Evolutionary conservation across 2,113 vertebrate species (phyloP).

Genomic region (Phrynocephalus versicolor): DNA sequence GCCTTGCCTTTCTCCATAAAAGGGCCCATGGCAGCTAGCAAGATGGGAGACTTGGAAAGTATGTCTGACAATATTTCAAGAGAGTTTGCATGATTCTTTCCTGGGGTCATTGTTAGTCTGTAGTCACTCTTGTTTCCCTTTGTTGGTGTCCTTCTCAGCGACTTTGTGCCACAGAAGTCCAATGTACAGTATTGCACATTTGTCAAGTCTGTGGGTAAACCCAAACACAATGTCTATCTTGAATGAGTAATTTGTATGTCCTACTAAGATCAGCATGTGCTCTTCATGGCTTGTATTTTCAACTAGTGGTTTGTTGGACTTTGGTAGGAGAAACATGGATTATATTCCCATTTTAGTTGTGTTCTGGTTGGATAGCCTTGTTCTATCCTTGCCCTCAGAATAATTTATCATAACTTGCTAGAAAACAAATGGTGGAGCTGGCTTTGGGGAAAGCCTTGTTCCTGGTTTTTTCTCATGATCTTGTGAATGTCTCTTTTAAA

Average conservation of each 20-base stretch:
- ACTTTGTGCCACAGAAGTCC: neutral
- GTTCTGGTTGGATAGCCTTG: neutral
- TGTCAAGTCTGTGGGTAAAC: neutral
- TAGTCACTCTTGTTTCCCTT: neutral
- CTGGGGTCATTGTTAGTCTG: neutral
- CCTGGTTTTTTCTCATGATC: no score
- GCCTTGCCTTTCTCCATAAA: no score
- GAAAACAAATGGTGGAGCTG: no score
- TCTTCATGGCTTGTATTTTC: neutral
- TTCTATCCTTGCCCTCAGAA: no score
- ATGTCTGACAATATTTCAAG: neutral
- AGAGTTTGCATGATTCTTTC: neutral
- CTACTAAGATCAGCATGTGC: neutral
- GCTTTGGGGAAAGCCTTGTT: no score
- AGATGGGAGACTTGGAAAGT: no score
- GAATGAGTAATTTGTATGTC: no score
- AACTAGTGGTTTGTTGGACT: neutral
- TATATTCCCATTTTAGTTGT: neutral
- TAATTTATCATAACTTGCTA: no score
- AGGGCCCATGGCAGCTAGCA: no score
- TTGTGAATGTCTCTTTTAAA: no score
- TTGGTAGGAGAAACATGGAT: neutral
- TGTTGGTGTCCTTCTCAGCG: neutral
- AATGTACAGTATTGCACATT: neutral
- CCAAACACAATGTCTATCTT: neutral